A percentile compares a stretch with the other conserved stretches of the same genome.
phyloP scores from a whole-genome alignment of 2,888 invertebrate species.

The Hipparchia semele region DNA sequence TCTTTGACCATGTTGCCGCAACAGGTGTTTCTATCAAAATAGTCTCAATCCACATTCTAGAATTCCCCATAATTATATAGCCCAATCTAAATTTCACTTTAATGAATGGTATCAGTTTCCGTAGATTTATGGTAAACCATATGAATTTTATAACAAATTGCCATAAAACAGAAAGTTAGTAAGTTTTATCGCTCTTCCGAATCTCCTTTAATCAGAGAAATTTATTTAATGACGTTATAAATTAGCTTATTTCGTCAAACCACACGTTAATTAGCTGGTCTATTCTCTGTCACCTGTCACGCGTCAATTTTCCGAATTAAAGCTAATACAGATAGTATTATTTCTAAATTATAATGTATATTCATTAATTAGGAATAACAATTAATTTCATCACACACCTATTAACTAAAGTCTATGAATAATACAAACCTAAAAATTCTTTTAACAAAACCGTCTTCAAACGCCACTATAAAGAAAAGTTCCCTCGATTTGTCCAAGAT shows the following conservation, averaged over 20 bases:
- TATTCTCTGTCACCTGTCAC: neutral
- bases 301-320: neutral
- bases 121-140: slow-evolving; percentile 11
- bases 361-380: neutral
- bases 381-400: neutral
- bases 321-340: neutral
- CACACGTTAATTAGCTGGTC: neutral
- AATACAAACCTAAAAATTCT: no score
- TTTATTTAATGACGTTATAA: slow-evolving; percentile 26
- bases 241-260: slow-evolving; percentile 28
- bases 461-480: no score
- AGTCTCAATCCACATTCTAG: neutral
- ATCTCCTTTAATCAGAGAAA: slow-evolving; percentile 29
- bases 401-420: no score
- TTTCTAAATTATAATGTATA: neutral
- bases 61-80: neutral
- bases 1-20: no score
- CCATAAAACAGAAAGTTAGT: slow-evolving; percentile 24
- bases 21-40: no score
- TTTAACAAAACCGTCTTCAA: no score
- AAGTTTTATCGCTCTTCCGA: slow-evolving; percentile 21
- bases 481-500: no score
- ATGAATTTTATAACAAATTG: slow-evolving; percentile 3
- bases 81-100: neutral
- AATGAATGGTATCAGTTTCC: neutral